Evolutionary conservation across 2,113 vertebrate genomes (phyloP), one percentile per base, ranked within the genome.

Genomic region (Diglossa brunneiventris): DNA sequence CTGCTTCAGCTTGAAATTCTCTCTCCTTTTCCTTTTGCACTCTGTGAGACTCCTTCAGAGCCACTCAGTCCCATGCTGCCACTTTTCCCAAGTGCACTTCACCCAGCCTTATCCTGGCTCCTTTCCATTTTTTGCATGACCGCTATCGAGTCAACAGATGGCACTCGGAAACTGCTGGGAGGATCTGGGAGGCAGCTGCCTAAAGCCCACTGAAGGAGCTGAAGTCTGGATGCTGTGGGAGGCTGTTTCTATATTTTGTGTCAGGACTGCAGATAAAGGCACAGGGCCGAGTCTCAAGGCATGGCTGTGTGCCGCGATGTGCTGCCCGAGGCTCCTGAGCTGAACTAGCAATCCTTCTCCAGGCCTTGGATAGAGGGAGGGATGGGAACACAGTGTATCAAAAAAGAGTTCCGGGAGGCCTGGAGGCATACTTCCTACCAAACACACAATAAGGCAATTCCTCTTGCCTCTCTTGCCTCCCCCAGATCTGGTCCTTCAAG

Each of bases 161-260:
- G 94, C 95, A 96, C 91, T 91, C 81, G 55, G 90, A 10, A 96
- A 37, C 96, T 77, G 89, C 94, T 26, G 76, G 82, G 75, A 88
- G 67, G 55, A 76, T 66, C 73, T 21, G 67, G 49, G 44, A 90
- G 22, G 66, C 58, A 20, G 74, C 49, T 90, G 74, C 74, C 84
- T 13, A 24, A 44, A 90, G 62, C 84, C 62, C 87, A 15, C 64
- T 10, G 69, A 4, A 21, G 49, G 47, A 63, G 68, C 64, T 8
- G 21, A 8, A 37, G 27, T 3, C 75, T 13, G 86, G 28, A 37
- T 37, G 30, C 3, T 22, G 13, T 8, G 55, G 64, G 90, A 58
- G 50, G 50, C 35, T 42, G 61, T 17, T 78, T 53, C 22, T 30
- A 0, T 5, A 3, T 4, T 6, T 3, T 4, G 47, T 59, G 8